Evolutionary conservation across 2,113 vertebrate species (phyloP).

Genomic region (Acanthisitta chloris): DNA sequence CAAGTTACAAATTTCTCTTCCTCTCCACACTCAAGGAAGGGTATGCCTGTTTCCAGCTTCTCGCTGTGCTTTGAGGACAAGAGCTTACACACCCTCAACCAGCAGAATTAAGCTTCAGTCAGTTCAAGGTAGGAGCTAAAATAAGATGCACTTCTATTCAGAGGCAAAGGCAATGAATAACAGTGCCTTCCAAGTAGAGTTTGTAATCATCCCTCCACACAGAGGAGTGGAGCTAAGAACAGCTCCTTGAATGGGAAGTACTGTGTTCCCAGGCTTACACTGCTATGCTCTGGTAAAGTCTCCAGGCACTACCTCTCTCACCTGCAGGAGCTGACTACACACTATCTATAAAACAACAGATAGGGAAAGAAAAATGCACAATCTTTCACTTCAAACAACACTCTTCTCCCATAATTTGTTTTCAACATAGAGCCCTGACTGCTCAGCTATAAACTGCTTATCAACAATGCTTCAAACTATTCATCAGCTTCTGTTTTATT

Average conservation of each 20-base stretch:
- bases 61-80: not conserved
- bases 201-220: not conserved
- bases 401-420: not conserved
- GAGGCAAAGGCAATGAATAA: not conserved
- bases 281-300: not conserved
- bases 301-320: not conserved
- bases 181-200: not conserved
- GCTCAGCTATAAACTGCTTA: not conserved
- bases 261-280: not conserved
- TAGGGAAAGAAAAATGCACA: not conserved
- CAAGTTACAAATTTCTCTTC: not conserved
- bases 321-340: not conserved
- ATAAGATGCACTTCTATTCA: not conserved
- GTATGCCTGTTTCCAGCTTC: not conserved
- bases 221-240: not conserved
- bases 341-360: not conserved
- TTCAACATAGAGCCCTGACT: not conserved
- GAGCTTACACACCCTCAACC: not conserved
- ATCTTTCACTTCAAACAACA: not conserved
- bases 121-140: not conserved
- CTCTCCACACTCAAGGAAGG: not conserved
- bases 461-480: not conserved
- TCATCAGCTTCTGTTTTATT: not conserved
- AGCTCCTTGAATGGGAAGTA: not conserved
- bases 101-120: not conserved